These are phyloP conservation scores for Petrolisthes manimaculis DNA, from an alignment of 2,888 invertebrate species.

Conservation along the genomic window DNA sequence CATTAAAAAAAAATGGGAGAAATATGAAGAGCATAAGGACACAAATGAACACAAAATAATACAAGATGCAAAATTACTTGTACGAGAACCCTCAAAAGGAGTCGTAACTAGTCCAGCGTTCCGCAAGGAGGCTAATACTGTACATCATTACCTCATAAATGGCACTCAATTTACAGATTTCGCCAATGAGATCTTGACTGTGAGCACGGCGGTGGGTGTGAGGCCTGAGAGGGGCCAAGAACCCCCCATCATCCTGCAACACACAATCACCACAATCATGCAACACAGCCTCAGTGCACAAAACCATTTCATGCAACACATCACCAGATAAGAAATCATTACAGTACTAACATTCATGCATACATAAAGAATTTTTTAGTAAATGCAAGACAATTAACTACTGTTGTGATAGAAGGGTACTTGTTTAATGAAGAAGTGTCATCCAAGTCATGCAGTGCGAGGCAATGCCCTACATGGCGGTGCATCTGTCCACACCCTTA, in stretches of 20 bases:
- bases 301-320: too few species aligned
- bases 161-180: constrained; percentile 7
- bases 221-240: not conserved
- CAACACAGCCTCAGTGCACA: constrained; percentile 8
- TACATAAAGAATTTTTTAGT: too few species aligned
- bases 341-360: too few species aligned
- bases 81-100: not conserved
- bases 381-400: too few species aligned
- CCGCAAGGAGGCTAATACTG: too few species aligned
- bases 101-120: too few species aligned
- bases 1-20: not conserved
- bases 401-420: not conserved
- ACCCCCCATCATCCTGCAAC: constrained; percentile 32
- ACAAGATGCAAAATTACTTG: not conserved
- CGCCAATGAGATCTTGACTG: constrained; percentile 57
- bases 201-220: constrained; percentile 42
- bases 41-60: too few species aligned
- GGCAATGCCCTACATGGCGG: constrained; percentile 32
- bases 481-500: constrained; percentile 59
- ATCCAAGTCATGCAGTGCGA: not conserved
- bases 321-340: too few species aligned
- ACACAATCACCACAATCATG: constrained; percentile 32
- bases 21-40: not conserved
- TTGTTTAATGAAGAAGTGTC: not conserved
- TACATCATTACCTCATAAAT: constrained; percentile 16